Evolutionary conservation across 2,113 vertebrate species (phyloP), one percentile per base, ranked within the genome.

Genomic region (Tinamus guttatus): DNA sequence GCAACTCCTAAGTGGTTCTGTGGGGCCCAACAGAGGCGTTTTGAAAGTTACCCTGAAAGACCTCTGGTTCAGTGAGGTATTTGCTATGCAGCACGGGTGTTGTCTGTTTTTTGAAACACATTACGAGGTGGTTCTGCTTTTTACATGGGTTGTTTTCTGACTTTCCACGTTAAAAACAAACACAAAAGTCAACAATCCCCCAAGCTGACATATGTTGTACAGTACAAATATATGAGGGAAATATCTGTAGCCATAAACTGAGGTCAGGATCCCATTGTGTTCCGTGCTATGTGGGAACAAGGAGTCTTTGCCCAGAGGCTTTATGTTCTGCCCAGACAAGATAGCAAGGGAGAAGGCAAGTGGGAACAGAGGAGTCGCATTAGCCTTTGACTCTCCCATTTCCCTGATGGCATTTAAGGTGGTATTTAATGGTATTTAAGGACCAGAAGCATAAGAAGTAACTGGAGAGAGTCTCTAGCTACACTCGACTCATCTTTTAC

Each of bases 211-310:
- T 58, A 58, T 7, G 15, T 3, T 49, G 49, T 4, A 7, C 20
- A 38, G 34, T 25, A 22, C 41, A n/a, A 13, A 21, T 22, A 3
- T 17, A 22, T 30, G 15, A 8, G 59, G 15, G 38, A 67, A 70
- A 20, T 9, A 9, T 7, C 43, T 6, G 13, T 9, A 43, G 25
- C n/a, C 11, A 19, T 2, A 22, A 74, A 38, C 34, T 30, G 49
- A 18, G 9, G 24, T 8, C 9, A 5, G 52, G 30, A 69, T 63
- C 41, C 54, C 49, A 2, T 3, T 54, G 22, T 13, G 3, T 40
- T 6, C 18, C 1, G 0, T 9, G 1, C 36, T 20, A 32, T 1
- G 11, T 51, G 79, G 79, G 47, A 41, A 27, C 8, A 5, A 34
- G n/a, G 38, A 28, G n/a, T 30, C 49, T 30, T 0, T 27, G 69